Conservation (phyloP, 35 echinoderm and acorn worm genomes). For the Lytechinus pictus region DNA sequence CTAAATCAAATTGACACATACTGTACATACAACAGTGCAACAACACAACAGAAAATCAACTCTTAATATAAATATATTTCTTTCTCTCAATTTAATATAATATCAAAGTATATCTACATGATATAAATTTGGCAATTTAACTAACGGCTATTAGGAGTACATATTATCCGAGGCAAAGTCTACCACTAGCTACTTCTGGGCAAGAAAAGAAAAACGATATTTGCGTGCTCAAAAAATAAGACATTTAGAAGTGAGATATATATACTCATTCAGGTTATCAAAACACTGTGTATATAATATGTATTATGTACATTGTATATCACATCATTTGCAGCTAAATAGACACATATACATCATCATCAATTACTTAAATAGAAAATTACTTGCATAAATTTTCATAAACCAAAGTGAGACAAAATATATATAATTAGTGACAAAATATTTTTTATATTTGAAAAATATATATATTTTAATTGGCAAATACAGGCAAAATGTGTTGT, state of each 20-base stretch:
- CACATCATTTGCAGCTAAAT: background rate
- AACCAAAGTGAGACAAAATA: background rate
- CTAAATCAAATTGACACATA: background rate
- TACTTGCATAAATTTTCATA: background rate
- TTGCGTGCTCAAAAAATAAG: background rate
- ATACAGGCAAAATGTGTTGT: background rate
- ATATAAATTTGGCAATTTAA: background rate
- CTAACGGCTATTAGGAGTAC: background rate
- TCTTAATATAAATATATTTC: conserved; percentile 1
- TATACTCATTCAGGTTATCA: background rate
- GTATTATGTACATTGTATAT: background rate
- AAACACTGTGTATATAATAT: background rate
- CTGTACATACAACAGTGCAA: conserved; percentile 56
- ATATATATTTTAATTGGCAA: background rate
- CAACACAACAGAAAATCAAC: conserved; percentile 57
- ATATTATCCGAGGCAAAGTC: background rate
- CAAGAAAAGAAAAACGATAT: background rate
- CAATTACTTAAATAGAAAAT: background rate
- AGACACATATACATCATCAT: background rate
- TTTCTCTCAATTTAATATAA: background rate
- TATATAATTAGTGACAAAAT: background rate
- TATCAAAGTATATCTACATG: background rate
- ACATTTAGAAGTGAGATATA: background rate
- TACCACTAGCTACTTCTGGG: background rate
- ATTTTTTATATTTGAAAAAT: background rate